These are phyloP conservation scores for Scomber japonicus DNA, from an alignment of 2,113 vertebrate species.

Conservation along the genomic window DNA sequence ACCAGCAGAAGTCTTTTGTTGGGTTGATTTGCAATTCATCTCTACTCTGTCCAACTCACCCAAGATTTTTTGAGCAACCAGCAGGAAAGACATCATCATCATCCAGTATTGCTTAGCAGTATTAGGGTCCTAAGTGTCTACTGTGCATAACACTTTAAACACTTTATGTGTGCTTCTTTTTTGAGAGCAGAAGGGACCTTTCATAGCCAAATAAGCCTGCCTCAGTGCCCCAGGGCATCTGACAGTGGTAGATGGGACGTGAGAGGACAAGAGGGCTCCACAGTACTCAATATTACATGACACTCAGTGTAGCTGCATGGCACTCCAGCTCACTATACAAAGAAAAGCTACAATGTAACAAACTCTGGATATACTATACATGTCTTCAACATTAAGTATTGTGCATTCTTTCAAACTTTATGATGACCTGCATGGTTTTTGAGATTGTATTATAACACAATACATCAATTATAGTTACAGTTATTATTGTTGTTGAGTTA, in stretches of 20 bases:
- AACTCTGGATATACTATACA: conserved; percentile 1
- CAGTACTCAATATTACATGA: conserved; percentile 65
- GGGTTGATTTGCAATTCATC: conserved; percentile 36
- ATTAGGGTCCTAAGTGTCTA: conserved; percentile 19
- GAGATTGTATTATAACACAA: neutral
- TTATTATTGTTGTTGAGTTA: too few relatives aligned
- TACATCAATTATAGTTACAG: too few relatives aligned
- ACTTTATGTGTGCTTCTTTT: conserved; percentile 12
- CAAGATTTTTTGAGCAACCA: conserved; percentile 25
- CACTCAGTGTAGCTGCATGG: conserved; percentile 1
- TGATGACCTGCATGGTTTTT: conserved; percentile 7
- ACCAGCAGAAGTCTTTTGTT: conserved; percentile 48
- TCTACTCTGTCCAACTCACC: conserved; percentile 11
- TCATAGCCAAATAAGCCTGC: conserved; percentile 45
- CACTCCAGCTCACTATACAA: conserved; percentile 19
- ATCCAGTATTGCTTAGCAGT: neutral
- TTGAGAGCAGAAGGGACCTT: conserved; percentile 36
- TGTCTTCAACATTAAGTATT: conserved; percentile 11
- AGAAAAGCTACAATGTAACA: conserved; percentile 5
- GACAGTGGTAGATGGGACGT: conserved; percentile 35
- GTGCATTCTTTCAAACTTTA: neutral
- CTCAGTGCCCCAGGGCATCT: conserved; percentile 53
- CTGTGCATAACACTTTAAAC: conserved; percentile 31
- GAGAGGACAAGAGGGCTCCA: conserved; percentile 39
- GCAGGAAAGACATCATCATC: too few relatives aligned